phyloP scores from a whole-genome alignment of 2,113 vertebrate species.

The Otis tarda region DNA sequence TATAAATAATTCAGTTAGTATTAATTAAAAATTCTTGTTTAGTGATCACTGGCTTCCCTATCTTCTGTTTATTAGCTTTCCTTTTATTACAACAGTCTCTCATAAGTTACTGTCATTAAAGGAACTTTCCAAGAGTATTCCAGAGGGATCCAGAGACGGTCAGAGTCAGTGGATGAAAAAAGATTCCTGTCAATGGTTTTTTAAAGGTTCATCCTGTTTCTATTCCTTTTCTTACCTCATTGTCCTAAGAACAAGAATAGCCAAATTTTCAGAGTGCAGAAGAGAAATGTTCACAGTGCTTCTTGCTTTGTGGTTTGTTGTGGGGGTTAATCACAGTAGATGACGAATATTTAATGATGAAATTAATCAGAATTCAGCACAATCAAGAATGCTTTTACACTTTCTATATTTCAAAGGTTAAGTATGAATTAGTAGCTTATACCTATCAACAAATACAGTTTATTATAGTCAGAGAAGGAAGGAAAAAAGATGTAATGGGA shows the following conservation, averaged over 20 bases:
- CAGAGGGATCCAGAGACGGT: neutral
- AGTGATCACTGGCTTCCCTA: neutral
- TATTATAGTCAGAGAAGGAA: neutral
- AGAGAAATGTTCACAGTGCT: neutral
- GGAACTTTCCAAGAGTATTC: neutral
- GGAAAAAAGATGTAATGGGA: neutral
- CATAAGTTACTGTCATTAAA: neutral
- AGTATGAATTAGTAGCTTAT: neutral
- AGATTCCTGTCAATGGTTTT: neutral
- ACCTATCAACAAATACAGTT: neutral
- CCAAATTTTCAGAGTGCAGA: neutral
- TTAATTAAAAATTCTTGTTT: slow-evolving; percentile 58
- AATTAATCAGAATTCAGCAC: neutral
- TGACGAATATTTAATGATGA: neutral
- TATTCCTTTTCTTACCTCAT: neutral
- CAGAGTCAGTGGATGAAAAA: neutral
- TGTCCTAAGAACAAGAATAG: neutral
- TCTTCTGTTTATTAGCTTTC: slow-evolving; percentile 16
- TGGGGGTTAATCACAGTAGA: neutral
- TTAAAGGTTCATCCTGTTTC: neutral
- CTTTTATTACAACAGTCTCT: neutral
- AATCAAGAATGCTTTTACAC: neutral
- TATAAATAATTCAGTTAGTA: slow-evolving; percentile 58
- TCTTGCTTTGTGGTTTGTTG: neutral
- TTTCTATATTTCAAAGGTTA: neutral